phyloP scores from a whole-genome alignment of 2,113 vertebrate genomes.

The Catharus fuscescens region DNA sequence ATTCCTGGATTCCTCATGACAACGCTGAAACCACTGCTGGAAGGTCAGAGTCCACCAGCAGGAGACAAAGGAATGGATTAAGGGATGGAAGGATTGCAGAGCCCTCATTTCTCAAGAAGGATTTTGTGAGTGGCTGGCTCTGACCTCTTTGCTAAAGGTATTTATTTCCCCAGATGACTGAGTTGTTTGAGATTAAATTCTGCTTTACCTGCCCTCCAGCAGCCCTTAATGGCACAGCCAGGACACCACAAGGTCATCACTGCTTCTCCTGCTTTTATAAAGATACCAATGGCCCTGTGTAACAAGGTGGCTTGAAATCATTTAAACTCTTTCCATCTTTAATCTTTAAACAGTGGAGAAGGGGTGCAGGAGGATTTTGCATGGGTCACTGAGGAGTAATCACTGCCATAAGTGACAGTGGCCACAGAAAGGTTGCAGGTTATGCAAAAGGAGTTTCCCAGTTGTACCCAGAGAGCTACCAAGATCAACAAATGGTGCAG shows the following conservation, averaged over 20 bases:
- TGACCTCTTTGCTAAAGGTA: background rate
- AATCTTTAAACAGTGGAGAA: background rate
- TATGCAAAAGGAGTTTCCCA: background rate
- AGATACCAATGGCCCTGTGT: background rate
- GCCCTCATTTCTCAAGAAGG: background rate
- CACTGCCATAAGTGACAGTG: background rate
- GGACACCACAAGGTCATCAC: background rate
- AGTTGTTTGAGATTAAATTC: background rate
- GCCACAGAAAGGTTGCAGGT: background rate
- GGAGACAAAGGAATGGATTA: background rate
- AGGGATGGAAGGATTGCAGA: background rate
- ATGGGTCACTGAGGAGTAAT: background rate
- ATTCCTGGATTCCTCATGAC: background rate
- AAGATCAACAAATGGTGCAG: background rate
- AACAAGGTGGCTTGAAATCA: background rate
- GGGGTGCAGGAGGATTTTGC: background rate
- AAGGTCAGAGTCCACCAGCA: background rate
- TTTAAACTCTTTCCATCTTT: background rate
- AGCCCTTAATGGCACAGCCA: background rate
- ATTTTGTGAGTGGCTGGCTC: background rate
- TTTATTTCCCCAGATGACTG: background rate
- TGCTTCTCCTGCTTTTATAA: background rate
- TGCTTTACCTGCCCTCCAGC: background rate
- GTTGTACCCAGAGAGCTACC: background rate
- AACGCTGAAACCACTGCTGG: background rate